A percentile compares a stretch with the other conserved stretches of the same genome.
Conservation (phyloP, 2,888 invertebrate species). For the Drosophila crucigera region DNA sequence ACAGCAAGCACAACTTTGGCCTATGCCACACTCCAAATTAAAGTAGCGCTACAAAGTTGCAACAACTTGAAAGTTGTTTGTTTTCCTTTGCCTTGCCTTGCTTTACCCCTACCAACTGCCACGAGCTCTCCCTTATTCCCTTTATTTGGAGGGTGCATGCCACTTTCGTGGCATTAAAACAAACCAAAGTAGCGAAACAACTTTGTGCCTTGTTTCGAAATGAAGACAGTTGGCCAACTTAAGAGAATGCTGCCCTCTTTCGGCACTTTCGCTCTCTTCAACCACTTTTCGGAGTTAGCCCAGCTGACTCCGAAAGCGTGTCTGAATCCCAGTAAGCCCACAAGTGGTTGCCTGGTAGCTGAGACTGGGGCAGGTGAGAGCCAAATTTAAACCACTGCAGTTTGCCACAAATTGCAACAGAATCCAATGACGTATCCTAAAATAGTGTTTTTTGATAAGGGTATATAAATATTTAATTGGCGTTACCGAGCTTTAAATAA, state of each 20-base stretch:
- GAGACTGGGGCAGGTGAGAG: constrained; percentile 22
- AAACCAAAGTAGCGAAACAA: constrained; percentile 41
- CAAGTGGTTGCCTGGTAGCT: constrained; percentile 66
- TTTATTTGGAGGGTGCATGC: constrained; percentile 9
- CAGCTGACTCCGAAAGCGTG: constrained; percentile 53
- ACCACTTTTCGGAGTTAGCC: constrained; percentile 61
- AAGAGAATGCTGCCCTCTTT: constrained; percentile 35
- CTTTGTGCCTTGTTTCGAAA: constrained; percentile 44
- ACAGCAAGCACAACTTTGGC: constrained; percentile 39
- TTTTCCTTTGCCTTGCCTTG: constrained; percentile 30
- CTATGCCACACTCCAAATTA: constrained; percentile 18
- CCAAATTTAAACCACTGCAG: constrained; percentile 22
- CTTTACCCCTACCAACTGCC: background rate
- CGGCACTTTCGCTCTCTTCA: constrained; percentile 2
- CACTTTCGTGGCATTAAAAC: constrained; percentile 44
- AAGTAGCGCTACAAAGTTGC: constrained; percentile 46
- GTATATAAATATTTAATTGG: constrained; percentile 7
- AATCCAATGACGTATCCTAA: constrained; percentile 14
- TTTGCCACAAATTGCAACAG: constrained; percentile 18
- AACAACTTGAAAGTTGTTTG: constrained; percentile 55
- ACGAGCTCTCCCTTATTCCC: background rate
- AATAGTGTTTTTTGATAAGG: constrained; percentile 3
- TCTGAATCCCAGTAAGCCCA: constrained; percentile 47
- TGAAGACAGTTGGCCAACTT: constrained; percentile 36
- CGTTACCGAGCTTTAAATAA: constrained; percentile 4